phyloP scores from a whole-genome alignment of 2,113 vertebrate species.

The Crotophaga sulcirostris region DNA sequence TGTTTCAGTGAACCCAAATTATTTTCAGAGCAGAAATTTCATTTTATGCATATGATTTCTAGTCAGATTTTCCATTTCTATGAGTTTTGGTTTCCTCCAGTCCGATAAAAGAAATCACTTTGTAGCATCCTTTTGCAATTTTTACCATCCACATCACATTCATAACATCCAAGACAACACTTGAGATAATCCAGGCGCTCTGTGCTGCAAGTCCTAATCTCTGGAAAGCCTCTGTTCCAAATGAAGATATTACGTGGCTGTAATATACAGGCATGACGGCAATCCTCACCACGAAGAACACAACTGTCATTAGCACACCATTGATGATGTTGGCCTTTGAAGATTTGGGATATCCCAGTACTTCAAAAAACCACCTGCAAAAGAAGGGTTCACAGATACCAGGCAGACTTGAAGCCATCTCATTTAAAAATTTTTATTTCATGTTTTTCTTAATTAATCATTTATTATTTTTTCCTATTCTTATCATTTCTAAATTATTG shows the following conservation, averaged over 20 bases:
- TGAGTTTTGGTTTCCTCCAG: conserved; percentile 72
- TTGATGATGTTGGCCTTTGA: conserved; percentile 91
- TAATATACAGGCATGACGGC: conserved; percentile 91
- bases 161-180: conserved; percentile 92
- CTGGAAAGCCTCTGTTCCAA: conserved; percentile 88
- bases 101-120: conserved; percentile 82
- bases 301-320: conserved; percentile 90
- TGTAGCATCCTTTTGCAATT: conserved; percentile 92
- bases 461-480: background rate
- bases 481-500: background rate
- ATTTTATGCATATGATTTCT: conserved; percentile 38
- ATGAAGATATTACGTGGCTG: conserved; percentile 79
- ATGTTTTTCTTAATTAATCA: background rate
- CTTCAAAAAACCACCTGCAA: conserved; percentile 98
- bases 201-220: conserved; percentile 84
- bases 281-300: conserved; percentile 93
- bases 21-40: conserved; percentile 27
- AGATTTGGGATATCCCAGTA: conserved; percentile 90
- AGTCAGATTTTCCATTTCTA: conserved; percentile 90
- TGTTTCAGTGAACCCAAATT: conserved; percentile 40
- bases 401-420: background rate
- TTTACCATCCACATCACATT: conserved; percentile 99
- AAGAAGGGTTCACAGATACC: conserved; percentile 44
- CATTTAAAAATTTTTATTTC: background rate
- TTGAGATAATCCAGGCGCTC: conserved; percentile 87